Evolutionary conservation across 2,888 invertebrate genomes (phyloP).

Genomic region (Chaetogeoica ovagalla): DNA sequence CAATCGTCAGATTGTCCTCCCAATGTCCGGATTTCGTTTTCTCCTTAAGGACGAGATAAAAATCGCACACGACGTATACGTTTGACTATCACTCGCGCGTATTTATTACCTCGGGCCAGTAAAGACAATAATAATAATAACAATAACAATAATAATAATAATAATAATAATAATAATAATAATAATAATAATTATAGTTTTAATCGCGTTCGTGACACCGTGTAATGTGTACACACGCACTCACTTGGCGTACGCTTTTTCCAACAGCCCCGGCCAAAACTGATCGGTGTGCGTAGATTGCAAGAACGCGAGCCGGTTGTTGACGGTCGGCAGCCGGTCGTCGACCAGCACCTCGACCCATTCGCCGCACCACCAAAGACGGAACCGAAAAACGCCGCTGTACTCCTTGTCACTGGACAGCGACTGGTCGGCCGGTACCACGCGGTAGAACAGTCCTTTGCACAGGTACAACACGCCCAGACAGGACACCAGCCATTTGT

Average conservation of each 20-base stretch:
- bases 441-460: conserved; percentile 86
- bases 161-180: too few species aligned
- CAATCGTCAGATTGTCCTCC: too few species aligned
- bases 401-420: conserved; percentile 66
- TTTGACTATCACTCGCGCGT: too few species aligned
- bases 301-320: conserved; percentile 82
- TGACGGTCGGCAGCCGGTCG: conserved; percentile 85
- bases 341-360: conserved; percentile 90
- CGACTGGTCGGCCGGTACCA: conserved; percentile 87
- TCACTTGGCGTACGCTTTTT: conserved; percentile 92
- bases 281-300: conserved; percentile 79
- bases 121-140: too few species aligned
- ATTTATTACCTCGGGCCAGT: too few species aligned
- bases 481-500: conserved; percentile 88
- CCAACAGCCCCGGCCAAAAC: conserved; percentile 86
- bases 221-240: conserved; percentile 56
- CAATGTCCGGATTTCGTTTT: too few species aligned
- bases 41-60: too few species aligned
- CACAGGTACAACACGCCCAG: conserved; percentile 81
- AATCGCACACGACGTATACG: too few species aligned
- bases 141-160: too few species aligned
- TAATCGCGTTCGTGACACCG: too few species aligned
- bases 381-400: conserved; percentile 83
- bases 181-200: neutral
- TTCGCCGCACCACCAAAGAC: conserved; percentile 91